phyloP scores from a whole-genome alignment of 1,140 invertebrate species.

The Bombyx mandarina region DNA sequence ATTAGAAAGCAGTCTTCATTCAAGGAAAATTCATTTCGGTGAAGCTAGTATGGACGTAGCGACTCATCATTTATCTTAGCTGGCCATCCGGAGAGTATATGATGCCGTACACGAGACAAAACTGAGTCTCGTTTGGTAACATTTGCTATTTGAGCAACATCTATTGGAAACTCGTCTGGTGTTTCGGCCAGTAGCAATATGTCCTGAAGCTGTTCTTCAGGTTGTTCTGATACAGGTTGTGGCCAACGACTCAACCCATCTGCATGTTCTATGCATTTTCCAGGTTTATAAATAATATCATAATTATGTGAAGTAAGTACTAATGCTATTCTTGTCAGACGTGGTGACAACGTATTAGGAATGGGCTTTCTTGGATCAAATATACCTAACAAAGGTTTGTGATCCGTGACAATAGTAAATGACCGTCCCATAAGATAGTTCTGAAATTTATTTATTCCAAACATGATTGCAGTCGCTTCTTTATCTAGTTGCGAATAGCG shows the following conservation, averaged over 20 bases:
- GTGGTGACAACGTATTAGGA: slow-evolving; percentile 31
- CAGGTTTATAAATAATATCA: slow-evolving; percentile 23
- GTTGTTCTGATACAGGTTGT: slow-evolving; percentile 16
- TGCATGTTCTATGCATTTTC: slow-evolving; percentile 23
- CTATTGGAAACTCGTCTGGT: slow-evolving; percentile 14
- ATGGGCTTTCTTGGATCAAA: slow-evolving; percentile 44
- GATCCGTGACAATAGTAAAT: slow-evolving; percentile 41
- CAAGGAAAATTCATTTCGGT: slow-evolving; percentile 16
- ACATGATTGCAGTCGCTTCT: slow-evolving; percentile 56
- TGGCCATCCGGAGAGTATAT: slow-evolving; percentile 17
- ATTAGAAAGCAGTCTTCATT: slow-evolving; percentile 19
- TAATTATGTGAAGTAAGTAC: not conserved
- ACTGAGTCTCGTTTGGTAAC: slow-evolving; percentile 18
- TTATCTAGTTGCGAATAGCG: slow-evolving; percentile 15
- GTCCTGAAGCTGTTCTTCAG: slow-evolving; percentile 13
- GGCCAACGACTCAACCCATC: slow-evolving; percentile 34
- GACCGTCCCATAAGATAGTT: slow-evolving; percentile 33
- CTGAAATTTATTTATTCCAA: slow-evolving; percentile 34
- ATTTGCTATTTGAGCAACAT: slow-evolving; percentile 19
- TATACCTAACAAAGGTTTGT: slow-evolving; percentile 58
- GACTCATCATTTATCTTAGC: slow-evolving; percentile 9
- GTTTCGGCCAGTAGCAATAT: slow-evolving; percentile 20
- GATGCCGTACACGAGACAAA: slow-evolving; percentile 11
- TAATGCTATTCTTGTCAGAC: slow-evolving; percentile 23
- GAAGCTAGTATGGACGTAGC: slow-evolving; percentile 15